Base-by-base conservation (phyloP, 2,797 vertebrate genomes). In the Aselliscus stoliczkanus region DNA sequence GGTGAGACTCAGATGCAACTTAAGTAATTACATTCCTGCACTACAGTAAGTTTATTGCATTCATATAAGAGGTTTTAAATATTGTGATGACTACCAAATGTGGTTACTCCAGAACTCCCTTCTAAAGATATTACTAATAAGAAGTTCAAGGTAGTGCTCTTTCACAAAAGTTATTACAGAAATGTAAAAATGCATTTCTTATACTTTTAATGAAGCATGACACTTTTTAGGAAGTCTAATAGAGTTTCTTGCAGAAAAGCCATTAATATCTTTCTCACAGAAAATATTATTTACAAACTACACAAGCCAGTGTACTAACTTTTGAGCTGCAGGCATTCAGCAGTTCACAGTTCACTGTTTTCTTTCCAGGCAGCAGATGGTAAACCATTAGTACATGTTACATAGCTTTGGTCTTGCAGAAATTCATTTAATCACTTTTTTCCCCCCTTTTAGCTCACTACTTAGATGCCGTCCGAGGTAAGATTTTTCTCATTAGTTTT, bases 381-480 rank as follows among this genome's bases (percentile, higher is more conserved):
- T 95, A 98, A 98, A 84, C 90, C 94, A 88, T 97, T 94, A 97
- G 88, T 95, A 97, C 94, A 95, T 90, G 89, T 88, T 94, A 76
- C 94, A 94, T 97, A 76, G 94, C 67, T 97, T 97, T 95, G 73
- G 47, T 98, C 79, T 96, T 75, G 67, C 94, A 97, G 95, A 98
- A 98, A 96, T 97, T 97, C 93, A 97, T 97, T 97, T 93, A 97
- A 97, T 98, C 97, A 97, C 93, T 98, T 97, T 97, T 98, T 96
- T 97, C 81, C 91, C 96, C 95, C 96, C 92, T 97, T 98, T 97
- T 97, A 99, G 99, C 99, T 97, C 98, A 99, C 98, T 99, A 99
- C 98, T 98, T 99, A 98, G 99, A 99, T 98, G 98, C 99, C 94
- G 98, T 99, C 96, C 98, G 98, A 99, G 99, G 99, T 99, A 99